These are phyloP conservation scores for Palythoa caribaeorum DNA, from an alignment of 92 coral and sea anemone genomes.

Conservation along the genomic window DNA sequence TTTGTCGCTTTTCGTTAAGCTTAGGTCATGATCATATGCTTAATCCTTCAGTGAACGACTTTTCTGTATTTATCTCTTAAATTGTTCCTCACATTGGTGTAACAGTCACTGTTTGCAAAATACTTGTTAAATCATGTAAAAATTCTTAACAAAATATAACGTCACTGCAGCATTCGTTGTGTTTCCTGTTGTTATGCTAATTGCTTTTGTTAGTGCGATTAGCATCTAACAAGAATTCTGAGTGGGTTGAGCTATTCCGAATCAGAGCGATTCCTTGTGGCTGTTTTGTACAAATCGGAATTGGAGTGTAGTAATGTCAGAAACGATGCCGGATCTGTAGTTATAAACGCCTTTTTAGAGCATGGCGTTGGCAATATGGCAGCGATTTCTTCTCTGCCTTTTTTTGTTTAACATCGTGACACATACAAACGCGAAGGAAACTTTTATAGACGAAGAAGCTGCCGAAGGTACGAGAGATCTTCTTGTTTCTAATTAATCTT, in stretches of 20 bases:
- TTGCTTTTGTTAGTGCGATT: not conserved
- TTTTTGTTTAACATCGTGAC: conserved; percentile 36
- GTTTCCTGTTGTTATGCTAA: conserved; percentile 43
- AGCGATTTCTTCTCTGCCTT: conserved; percentile 24
- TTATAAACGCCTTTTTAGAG: not conserved
- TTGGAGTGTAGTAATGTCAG: not conserved
- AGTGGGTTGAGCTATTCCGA: conserved; percentile 37
- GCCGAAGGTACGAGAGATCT: conserved; percentile 24
- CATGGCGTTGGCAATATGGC: conserved; percentile 29
- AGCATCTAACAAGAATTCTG: conserved; percentile 41
- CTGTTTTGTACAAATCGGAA: not conserved
- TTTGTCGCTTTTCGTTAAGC: no score
- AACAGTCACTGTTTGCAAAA: no score
- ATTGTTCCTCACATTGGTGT: no score
- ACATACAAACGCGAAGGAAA: not conserved
- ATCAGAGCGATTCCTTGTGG: conserved; percentile 15
- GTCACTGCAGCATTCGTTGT: conserved; percentile 11
- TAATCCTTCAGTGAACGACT: no score
- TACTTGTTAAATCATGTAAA: not conserved
- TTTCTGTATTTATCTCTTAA: no score
- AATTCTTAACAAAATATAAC: conserved; percentile 26
- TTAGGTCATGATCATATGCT: no score
- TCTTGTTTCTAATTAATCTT: conserved; percentile 36
- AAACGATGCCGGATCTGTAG: not conserved
- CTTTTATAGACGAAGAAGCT: not conserved